Evolutionary conservation across 2,888 invertebrate species (phyloP), one percentile per base, ranked within the genome.

Genomic region (Acleris emargana): DNA sequence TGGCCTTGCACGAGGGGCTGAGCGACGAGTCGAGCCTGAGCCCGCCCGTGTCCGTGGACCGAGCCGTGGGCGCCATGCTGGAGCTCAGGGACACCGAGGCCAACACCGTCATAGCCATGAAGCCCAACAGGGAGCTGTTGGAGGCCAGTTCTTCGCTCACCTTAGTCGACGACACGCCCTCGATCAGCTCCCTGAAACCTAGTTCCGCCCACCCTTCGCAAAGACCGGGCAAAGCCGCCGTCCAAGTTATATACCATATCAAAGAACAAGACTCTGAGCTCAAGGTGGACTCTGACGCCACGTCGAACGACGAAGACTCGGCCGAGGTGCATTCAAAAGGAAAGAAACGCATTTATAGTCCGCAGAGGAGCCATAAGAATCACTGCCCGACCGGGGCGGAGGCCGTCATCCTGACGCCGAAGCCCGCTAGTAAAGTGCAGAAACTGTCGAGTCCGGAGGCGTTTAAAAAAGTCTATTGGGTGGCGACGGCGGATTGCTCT

Each of bases 81-180:
- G 72, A 78, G 2, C 54, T 80, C 0, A 83, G 72, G 67, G 78
- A 86, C 28, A 77, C 69, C 0, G 81, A 87, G 74, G 80, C 81
- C 0, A 91, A 91, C 62, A 90, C 91, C 0, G 17, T 81, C 0
- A 89, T 91, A 52, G 78, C 74, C 4, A 91, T 91, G 91, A 88
- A 86, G 70, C 75, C 67, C 0, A 88, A 87, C 50, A 82, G 76
- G 38, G 85, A 87, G 16, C 67, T 91, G 6, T 66, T 90, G 0
- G 80, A 84, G 55, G 71, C 74, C 0, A 82, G 79, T 55, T 90
- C 91, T 0, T 87, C 89, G 0, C 70, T 91, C 0, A 91, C 88
- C 0, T 61, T 91, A 17, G 87, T 89, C 0, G 88, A 91, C n/a
- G 87, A 88, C 6, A 74, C 78, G 0, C 17, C 79, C 2, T 60